Evolutionary conservation across 2,888 invertebrate species (phyloP), one percentile per base, ranked within the genome.

Genomic region (Melolontha melolontha): DNA sequence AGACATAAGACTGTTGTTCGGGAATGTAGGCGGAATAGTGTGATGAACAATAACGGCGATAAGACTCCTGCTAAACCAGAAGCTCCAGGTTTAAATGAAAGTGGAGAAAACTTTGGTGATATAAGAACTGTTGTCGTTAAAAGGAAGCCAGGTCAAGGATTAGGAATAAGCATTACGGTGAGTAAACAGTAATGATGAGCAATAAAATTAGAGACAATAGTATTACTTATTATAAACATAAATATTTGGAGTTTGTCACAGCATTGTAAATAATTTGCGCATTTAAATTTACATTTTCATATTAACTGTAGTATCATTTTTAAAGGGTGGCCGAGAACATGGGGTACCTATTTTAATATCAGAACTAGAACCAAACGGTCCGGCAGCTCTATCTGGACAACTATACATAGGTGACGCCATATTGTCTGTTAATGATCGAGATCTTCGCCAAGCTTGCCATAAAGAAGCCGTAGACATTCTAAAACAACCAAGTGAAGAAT

Each of bases 391-490:
- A 72, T 91, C 90, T 67, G 89, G 89, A 41, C 87, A 89, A 69
- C 84, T 94, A 42, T 93, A 89, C 82, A 92, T 95, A 16, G 95
- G 94, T 0, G 95, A 95, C 83, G 93, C 94, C 27, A 93, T 95
- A 74, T 85, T 95, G 39, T 89, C 90, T 72, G 94, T 94, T 70
- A 94, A 95, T 81, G 91, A 91, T 67, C 86, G 89, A 59, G 93
- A 93, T 80, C 86, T 95, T 75, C 87, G 91, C 64, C 90, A 91
- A 83, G 90, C 90, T 41, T 92, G 91, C 77, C 95, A 95, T 82
- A 88, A 90, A 71, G 93, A 94, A 77, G 94, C 94, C 5, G 95
- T 94, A 5, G 88, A 90, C 73, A 89, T 93, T 67, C 83, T 95
- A 69, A 92, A 92, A 75, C 89, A 90, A 77, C 92, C 92, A 82